Evolutionary conservation across 2,113 vertebrate species (phyloP).

Genomic region (Amphiprion ocellaris): DNA sequence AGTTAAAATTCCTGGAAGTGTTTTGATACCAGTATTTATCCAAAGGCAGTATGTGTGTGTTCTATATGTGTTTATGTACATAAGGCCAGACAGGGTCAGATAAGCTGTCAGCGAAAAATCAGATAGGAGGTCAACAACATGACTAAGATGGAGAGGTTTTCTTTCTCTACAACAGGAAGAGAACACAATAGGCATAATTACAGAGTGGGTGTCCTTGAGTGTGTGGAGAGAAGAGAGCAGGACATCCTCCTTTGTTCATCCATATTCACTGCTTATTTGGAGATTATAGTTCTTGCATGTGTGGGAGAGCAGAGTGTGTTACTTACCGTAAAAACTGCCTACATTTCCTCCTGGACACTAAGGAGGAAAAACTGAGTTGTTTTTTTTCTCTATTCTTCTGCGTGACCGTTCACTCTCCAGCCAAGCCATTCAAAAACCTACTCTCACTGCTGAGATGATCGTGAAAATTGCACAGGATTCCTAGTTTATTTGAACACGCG

Average conservation of each 20-base stretch:
- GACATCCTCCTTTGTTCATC: conserved; percentile 32
- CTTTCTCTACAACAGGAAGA: conserved; percentile 63
- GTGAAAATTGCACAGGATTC: conserved; percentile 26
- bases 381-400: background rate
- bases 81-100: conserved; percentile 57
- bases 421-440: conserved; percentile 6
- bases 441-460: background rate
- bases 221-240: background rate
- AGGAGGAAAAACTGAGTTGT: background rate
- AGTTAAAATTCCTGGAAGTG: conserved; percentile 43
- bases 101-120: conserved; percentile 59
- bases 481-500: conserved; percentile 28
- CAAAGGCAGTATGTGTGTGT: background rate
- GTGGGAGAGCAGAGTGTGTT: background rate
- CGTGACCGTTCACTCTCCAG: conserved; percentile 15
- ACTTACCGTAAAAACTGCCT: conserved; percentile 43
- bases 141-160: conserved; percentile 52
- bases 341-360: conserved; percentile 38
- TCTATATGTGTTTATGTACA: conserved; percentile 56
- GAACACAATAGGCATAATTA: conserved; percentile 75
- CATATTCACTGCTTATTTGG: conserved; percentile 34
- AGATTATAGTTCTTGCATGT: conserved; percentile 26
- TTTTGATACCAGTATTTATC: conserved; percentile 32
- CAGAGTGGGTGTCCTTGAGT: conserved; percentile 46
- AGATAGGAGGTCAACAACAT: conserved; percentile 49